A percentile compares a stretch with the other conserved stretches of the same genome.
phyloP scores from a whole-genome alignment of 2,113 vertebrate species.

The Zeus faber region DNA sequence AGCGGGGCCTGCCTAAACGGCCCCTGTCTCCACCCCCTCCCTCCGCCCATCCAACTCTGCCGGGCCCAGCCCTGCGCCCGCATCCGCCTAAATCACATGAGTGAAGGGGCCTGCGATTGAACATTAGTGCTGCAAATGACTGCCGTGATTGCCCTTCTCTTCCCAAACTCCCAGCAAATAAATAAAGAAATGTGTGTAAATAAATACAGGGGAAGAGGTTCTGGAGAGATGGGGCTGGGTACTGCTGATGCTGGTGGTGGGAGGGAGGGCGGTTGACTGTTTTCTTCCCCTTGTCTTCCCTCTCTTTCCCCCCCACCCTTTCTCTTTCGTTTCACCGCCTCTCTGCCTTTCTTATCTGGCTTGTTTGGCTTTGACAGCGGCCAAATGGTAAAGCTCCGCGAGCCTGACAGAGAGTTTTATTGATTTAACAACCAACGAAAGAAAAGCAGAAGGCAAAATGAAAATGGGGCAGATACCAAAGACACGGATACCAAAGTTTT shows the following conservation, averaged over 20 bases:
- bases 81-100: slow-evolving; percentile 99
- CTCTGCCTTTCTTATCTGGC: slow-evolving; percentile 82
- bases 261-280: slow-evolving; percentile 54
- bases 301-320: slow-evolving; percentile 22
- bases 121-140: slow-evolving; percentile 99
- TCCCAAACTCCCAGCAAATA: slow-evolving; percentile 77
- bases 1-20: slow-evolving; percentile 75
- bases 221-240: slow-evolving; percentile 41
- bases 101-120: slow-evolving; percentile 98
- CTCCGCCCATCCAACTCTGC: slow-evolving; percentile 1
- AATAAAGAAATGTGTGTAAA: slow-evolving; percentile 77
- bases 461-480: slow-evolving; percentile 61
- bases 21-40: slow-evolving; percentile 46
- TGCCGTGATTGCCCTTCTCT: slow-evolving; percentile 90
- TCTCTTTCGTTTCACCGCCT: slow-evolving; percentile 68
- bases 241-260: slow-evolving; percentile 27
- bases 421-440: slow-evolving; percentile 88
- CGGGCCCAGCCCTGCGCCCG: slow-evolving; percentile 84
- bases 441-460: slow-evolving; percentile 60
- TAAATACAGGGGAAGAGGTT: slow-evolving; percentile 66
- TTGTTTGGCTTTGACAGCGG: slow-evolving; percentile 97
- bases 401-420: slow-evolving; percentile 91
- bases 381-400: slow-evolving; percentile 89
- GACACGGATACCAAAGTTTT: slow-evolving; percentile 49
- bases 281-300: slow-evolving; percentile 58